A percentile compares a stretch with the other conserved stretches of the same genome.
phyloP scores from a whole-genome alignment of 2,888 invertebrate genomes.

The Hipparchia sbordonii region DNA sequence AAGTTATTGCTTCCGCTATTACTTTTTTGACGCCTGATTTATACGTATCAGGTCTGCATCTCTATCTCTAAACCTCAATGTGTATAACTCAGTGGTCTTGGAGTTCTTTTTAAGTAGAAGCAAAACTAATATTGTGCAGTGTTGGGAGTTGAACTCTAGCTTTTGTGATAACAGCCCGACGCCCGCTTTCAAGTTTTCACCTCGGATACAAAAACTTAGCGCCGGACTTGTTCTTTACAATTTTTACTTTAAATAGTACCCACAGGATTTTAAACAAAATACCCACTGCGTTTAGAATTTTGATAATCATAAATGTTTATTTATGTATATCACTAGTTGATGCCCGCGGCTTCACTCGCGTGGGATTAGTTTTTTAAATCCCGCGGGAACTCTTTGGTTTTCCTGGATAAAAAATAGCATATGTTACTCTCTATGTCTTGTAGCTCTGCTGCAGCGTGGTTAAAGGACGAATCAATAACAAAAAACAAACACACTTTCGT shows the following conservation, averaged over 20 bases:
- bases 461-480: too few species aligned
- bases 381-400: too few species aligned
- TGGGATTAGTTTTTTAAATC: too few species aligned
- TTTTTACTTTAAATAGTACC: conserved; percentile 31
- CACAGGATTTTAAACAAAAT: background rate
- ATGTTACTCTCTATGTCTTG: too few species aligned
- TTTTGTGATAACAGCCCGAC: conserved; percentile 29
- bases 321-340: too few species aligned
- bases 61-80: background rate
- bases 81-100: background rate
- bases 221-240: conserved; percentile 16
- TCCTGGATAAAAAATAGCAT: too few species aligned
- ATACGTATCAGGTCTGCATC: background rate
- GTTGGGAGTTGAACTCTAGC: conserved; percentile 30
- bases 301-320: background rate
- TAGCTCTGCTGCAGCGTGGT: too few species aligned
- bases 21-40: background rate
- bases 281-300: background rate
- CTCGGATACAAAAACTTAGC: conserved; percentile 26
- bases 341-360: too few species aligned
- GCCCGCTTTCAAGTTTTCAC: conserved; percentile 32
- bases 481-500: too few species aligned
- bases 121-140: conserved; percentile 24
- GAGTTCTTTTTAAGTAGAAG: conserved; percentile 23
- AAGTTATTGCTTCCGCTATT: background rate